Percentiles rank a stretch among this genome's conserved stretches.
These are phyloP conservation scores for Circaetus gallicus DNA, from an alignment of 2,113 vertebrate genomes.

Conservation along the genomic window DNA sequence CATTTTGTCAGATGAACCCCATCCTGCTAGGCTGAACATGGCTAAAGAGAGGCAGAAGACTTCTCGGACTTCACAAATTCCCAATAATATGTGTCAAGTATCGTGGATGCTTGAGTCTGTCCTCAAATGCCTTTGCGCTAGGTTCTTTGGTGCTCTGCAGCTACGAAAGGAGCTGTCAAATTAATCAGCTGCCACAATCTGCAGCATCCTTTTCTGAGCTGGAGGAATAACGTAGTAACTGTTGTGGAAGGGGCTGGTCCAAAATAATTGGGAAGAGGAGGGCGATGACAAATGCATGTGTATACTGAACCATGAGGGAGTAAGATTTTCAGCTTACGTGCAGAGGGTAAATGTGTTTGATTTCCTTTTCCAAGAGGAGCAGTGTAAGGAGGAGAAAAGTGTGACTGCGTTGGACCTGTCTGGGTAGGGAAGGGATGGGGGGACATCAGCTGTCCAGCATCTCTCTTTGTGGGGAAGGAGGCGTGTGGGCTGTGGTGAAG, in stretches of 20 bases:
- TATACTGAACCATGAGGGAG: neutral
- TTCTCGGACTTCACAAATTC: neutral
- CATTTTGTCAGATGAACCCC: neutral
- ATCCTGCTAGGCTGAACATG: rapidly evolving
- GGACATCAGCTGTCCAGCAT: neutral
- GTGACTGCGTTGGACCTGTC: neutral
- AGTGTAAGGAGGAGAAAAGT: neutral
- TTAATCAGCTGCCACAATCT: neutral
- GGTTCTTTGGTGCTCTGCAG: neutral
- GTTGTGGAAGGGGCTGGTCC: neutral
- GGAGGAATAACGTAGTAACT: neutral
- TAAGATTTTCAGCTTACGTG: neutral
- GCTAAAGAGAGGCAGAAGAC: neutral
- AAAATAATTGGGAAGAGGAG: neutral
- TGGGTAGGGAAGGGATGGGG: neutral
- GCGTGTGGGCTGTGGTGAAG: neutral
- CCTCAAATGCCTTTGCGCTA: neutral
- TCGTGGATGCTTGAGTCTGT: neutral
- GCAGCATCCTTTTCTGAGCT: neutral
- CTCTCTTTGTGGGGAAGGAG: neutral
- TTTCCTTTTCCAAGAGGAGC: neutral
- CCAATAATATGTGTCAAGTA: neutral
- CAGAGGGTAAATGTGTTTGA: neutral
- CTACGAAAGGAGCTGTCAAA: neutral
- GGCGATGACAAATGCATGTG: neutral